Percentiles rank a stretch among this genome's conserved stretches.
Evolutionary conservation across 2,888 invertebrate species (phyloP).

Genomic region (Zygaena filipendulae): DNA sequence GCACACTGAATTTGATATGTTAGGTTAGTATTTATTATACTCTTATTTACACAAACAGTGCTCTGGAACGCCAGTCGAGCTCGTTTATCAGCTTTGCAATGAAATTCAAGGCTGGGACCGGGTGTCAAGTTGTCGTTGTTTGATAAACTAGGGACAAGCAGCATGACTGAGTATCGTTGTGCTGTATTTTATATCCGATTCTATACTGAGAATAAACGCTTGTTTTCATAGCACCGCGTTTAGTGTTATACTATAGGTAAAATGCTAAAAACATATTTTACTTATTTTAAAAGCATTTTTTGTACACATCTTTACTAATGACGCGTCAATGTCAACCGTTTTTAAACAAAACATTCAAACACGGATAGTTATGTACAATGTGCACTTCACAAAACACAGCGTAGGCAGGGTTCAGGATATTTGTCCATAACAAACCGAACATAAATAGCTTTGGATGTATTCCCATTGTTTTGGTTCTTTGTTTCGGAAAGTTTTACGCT

Average conservation of each 20-base stretch:
- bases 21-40: too few species aligned
- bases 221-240: too few species aligned
- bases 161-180: too few species aligned
- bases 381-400: conserved; percentile 35
- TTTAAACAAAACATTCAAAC: conserved; percentile 24
- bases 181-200: too few species aligned
- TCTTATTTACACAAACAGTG: too few species aligned
- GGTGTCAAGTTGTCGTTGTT: conserved; percentile 30
- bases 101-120: conserved; percentile 37
- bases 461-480: conserved; percentile 31
- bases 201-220: too few species aligned
- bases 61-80: conserved; percentile 19
- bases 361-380: conserved; percentile 32
- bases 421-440: conserved; percentile 37
- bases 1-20: too few species aligned
- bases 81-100: conserved; percentile 35
- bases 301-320: too few species aligned
- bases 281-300: too few species aligned
- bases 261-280: too few species aligned
- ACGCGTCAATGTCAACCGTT: neutral
- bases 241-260: too few species aligned
- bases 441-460: conserved; percentile 38
- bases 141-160: conserved; percentile 28
- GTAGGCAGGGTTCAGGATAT: conserved; percentile 45
- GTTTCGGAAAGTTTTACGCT: too few species aligned